These are phyloP conservation scores for Cyrtonyx montezumae DNA, from an alignment of 2,113 vertebrate species.

Conservation along the genomic window DNA sequence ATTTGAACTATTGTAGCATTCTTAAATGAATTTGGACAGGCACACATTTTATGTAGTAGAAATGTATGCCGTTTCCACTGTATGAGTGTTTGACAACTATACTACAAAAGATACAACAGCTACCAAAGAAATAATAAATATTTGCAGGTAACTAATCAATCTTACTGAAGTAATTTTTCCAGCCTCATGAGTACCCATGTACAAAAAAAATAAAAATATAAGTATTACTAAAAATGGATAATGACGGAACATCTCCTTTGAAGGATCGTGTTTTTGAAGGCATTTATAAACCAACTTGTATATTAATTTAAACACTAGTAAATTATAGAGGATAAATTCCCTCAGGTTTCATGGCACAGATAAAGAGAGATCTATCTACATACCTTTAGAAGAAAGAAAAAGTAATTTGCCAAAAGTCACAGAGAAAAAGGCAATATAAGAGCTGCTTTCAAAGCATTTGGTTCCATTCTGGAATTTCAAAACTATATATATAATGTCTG, in stretches of 20 bases:
- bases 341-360: background rate
- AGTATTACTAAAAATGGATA: background rate
- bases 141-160: background rate
- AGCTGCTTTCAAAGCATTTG: background rate
- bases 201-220: background rate
- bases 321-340: background rate
- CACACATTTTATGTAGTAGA: background rate
- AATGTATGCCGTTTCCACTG: background rate
- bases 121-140: background rate
- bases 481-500: background rate
- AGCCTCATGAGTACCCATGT: background rate
- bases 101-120: background rate
- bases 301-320: background rate
- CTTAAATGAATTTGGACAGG: conserved; percentile 13
- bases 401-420: background rate
- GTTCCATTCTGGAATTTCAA: background rate
- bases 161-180: background rate
- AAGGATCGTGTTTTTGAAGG: background rate
- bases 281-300: background rate
- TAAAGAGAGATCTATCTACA: background rate
- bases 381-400: background rate
- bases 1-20: conserved; percentile 52
- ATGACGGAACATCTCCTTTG: background rate
- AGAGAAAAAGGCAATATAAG: background rate
- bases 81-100: background rate